Conservation (phyloP, 2,797 vertebrate genomes). For the Tolypeutes matacus region DNA sequence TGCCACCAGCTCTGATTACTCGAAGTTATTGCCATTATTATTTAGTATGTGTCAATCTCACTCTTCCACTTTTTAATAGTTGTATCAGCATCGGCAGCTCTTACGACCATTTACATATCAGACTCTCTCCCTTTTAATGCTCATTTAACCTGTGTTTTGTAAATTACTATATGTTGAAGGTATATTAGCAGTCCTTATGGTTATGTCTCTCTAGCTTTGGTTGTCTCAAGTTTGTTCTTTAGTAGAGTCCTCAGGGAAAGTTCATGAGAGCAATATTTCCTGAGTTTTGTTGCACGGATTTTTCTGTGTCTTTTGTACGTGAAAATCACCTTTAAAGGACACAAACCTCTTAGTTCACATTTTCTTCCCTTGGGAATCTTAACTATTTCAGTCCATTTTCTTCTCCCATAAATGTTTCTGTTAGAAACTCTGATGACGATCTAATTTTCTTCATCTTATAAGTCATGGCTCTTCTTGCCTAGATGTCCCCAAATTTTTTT, state of each 20-base stretch:
- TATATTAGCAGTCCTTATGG: neutral
- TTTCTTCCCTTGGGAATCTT: neutral
- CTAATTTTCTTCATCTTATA: neutral
- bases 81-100: neutral
- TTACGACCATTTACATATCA: neutral
- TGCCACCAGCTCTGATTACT: neutral
- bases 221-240: neutral
- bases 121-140: neutral
- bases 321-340: neutral
- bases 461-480: neutral
- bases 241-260: neutral
- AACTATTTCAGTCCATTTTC: neutral
- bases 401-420: neutral
- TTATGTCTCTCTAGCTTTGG: neutral
- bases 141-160: neutral
- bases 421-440: constrained; percentile 7
- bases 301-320: neutral
- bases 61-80: neutral
- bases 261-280: neutral
- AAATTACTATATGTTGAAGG: neutral
- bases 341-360: neutral
- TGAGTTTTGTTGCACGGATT: neutral
- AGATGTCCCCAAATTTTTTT: neutral
- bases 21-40: neutral
- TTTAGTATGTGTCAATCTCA: neutral